Conservation (phyloP, 2,888 invertebrate species). For the Cartodere bifasciata region DNA sequence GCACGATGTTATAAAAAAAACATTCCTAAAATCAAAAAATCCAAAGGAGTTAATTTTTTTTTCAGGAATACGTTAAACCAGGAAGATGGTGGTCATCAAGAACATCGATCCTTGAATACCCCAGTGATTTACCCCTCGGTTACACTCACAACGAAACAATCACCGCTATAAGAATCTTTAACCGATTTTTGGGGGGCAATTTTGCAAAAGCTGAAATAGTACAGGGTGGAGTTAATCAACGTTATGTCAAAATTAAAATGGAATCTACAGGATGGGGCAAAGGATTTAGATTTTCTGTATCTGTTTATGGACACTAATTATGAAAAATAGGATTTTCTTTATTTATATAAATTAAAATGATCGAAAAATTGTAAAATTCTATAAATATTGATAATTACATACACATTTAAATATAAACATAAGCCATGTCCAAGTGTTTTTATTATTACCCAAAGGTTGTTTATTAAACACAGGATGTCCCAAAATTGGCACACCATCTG, state of each 20-base stretch:
- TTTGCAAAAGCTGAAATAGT: slow-evolving; percentile 25
- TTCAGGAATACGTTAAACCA: slow-evolving; percentile 24
- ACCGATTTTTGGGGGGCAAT: slow-evolving; percentile 25
- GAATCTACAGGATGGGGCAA: slow-evolving; percentile 20
- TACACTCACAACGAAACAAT: slow-evolving; percentile 27
- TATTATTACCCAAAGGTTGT: too few relatives aligned
- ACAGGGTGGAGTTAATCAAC: slow-evolving; percentile 26
- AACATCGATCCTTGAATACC: slow-evolving; percentile 26
- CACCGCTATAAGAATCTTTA: slow-evolving; percentile 26
- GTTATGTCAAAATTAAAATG: slow-evolving; percentile 24
- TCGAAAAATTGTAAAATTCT: neutral
- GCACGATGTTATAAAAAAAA: slow-evolving; percentile 1
- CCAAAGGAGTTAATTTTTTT: slow-evolving; percentile 10
- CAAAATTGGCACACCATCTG: too few relatives aligned
- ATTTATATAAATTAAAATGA: neutral
- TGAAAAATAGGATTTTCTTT: neutral
- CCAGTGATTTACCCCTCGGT: slow-evolving; percentile 22
- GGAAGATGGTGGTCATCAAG: slow-evolving; percentile 24
- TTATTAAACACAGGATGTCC: too few relatives aligned
- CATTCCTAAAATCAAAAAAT: neutral
- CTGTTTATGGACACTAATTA: slow-evolving; percentile 26
- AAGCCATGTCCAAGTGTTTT: too few relatives aligned
- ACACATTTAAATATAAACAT: neutral
- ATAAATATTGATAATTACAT: neutral
- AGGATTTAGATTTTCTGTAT: slow-evolving; percentile 25